Percentiles rank a stretch among this genome's conserved stretches.
Evolutionary conservation across 2,888 invertebrate species (phyloP).

Genomic region (Spilarctia lutea): DNA sequence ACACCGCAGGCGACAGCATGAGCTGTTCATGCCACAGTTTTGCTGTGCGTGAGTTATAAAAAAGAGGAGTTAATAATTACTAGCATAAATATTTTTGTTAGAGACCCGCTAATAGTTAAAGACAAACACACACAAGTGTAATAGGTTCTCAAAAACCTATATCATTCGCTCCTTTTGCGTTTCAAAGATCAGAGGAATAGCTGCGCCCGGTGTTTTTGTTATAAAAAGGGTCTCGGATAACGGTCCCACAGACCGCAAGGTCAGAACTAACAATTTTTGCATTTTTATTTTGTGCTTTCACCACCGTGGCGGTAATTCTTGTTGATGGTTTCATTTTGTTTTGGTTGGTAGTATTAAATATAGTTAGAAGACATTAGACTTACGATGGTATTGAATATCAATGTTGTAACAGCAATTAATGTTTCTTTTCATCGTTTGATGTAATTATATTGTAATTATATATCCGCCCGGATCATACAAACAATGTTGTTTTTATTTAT

Average conservation of each 20-base stretch:
- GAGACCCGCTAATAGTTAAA: not conserved
- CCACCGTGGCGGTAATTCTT: constrained; percentile 34
- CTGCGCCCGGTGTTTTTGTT: constrained; percentile 71
- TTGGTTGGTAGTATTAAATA: not conserved
- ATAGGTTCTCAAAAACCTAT: constrained; percentile 57
- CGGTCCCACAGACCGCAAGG: constrained; percentile 62
- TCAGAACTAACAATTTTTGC: constrained; percentile 76
- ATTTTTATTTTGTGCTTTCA: constrained; percentile 54
- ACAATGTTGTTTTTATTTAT: no score
- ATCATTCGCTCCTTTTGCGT: constrained; percentile 79
- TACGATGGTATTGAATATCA: no score
- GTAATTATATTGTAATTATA: no score
- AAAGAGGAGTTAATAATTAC: no score
- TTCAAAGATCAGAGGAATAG: constrained; percentile 82
- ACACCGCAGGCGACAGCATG: no score
- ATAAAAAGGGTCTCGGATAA: constrained; percentile 69
- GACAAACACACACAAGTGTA: constrained; percentile 43
- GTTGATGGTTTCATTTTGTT: constrained; percentile 32
- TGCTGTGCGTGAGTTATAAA: no score
- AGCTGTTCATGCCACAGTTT: no score
- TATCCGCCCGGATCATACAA: no score
- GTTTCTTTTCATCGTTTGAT: not conserved
- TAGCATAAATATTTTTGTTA: no score
- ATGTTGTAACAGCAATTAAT: no score
- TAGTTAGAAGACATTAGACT: no score